These are phyloP conservation scores for Orchesellides sinensis DNA, from an alignment of 2,888 invertebrate genomes.

Conservation along the genomic window DNA sequence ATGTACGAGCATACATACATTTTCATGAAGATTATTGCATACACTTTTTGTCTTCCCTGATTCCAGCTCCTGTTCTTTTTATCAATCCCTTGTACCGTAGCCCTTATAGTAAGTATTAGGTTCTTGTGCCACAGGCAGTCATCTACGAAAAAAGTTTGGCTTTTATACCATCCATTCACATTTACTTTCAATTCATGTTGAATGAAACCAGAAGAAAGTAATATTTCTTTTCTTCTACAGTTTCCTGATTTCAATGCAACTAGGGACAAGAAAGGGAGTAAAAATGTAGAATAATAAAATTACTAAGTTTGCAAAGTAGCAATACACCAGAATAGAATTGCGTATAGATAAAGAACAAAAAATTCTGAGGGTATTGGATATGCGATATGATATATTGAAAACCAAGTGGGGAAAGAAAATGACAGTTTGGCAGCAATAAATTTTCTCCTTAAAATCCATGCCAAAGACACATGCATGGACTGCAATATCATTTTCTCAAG, in stretches of 20 bases:
- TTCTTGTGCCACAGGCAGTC: neutral
- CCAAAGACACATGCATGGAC: neutral
- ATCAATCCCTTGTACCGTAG: neutral
- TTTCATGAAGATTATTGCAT: neutral
- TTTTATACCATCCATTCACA: constrained; percentile 6
- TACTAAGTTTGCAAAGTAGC: neutral
- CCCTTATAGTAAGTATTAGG: neutral
- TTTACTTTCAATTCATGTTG: constrained; percentile 19
- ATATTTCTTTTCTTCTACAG: constrained; percentile 13
- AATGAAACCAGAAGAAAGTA: constrained; percentile 18
- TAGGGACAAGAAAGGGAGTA: neutral
- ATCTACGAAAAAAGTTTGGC: constrained; percentile 2
- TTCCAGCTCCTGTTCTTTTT: constrained; percentile 3
- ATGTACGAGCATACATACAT: neutral
- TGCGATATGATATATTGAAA: neutral
- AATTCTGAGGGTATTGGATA: neutral
- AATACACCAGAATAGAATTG: neutral
- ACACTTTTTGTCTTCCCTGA: constrained; percentile 15
- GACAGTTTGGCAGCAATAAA: constrained; percentile 47
- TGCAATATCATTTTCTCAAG: neutral
- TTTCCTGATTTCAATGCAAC: constrained; percentile 20
- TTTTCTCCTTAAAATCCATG: constrained; percentile 37
- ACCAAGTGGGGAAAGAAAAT: constrained; percentile 31
- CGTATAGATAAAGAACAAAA: neutral
- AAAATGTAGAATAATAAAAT: neutral